These are phyloP conservation scores for Mylabris sibirica DNA, from an alignment of 2,888 invertebrate genomes.

Conservation along the genomic window DNA sequence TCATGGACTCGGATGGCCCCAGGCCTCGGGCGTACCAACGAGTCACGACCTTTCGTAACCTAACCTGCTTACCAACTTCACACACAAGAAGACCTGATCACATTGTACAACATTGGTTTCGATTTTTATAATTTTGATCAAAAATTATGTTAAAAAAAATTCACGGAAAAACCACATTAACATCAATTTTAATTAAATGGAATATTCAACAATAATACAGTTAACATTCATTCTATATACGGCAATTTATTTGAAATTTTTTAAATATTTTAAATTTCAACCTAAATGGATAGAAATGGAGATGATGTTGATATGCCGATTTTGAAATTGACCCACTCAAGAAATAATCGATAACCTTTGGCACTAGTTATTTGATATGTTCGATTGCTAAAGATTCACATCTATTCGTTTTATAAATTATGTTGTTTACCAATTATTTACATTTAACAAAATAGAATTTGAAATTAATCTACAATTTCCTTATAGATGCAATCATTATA, in stretches of 20 bases:
- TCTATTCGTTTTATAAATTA: constrained; percentile 8
- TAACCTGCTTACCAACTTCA: constrained; percentile 57
- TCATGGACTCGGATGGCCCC: constrained; percentile 48
- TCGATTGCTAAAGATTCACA: constrained; percentile 10
- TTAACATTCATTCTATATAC: background rate
- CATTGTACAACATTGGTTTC: constrained; percentile 44
- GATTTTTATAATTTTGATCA: constrained; percentile 16
- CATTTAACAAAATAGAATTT: background rate
- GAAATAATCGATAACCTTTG: constrained; percentile 18
- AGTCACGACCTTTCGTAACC: constrained; percentile 60
- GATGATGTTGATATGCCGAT: constrained; percentile 10
- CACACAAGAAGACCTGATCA: constrained; percentile 50
- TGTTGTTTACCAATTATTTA: constrained; percentile 1
- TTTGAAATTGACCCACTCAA: constrained; percentile 19
- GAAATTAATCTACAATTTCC: background rate
- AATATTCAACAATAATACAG: background rate
- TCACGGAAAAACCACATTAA: background rate
- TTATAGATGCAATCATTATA: background rate
- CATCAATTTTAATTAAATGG: background rate
- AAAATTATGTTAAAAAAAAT: constrained; percentile 12
- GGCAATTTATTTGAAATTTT: background rate
- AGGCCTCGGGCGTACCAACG: constrained; percentile 54
- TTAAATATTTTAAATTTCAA: background rate
- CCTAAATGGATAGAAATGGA: background rate
- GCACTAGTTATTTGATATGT: constrained; percentile 11